A percentile compares a stretch with the other conserved stretches of the same genome.
Conservation (phyloP, 2,113 vertebrate genomes). For the Xiphophorus couchianus region DNA sequence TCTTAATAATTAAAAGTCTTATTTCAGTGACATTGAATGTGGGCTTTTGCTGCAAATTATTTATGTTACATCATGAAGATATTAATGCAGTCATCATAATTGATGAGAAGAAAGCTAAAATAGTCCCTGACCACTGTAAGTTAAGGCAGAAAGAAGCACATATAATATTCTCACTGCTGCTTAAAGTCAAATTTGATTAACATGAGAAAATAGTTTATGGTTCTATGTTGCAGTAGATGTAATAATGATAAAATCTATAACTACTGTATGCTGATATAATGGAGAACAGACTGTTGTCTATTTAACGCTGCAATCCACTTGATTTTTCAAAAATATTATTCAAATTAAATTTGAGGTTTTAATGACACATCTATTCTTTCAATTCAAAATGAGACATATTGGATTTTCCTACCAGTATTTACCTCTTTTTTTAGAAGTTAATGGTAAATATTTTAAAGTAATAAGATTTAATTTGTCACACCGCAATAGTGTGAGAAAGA, state of each 20-base stretch:
- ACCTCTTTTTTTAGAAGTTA: no score
- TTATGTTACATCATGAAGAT: background rate
- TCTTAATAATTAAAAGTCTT: background rate
- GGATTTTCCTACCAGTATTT: no score
- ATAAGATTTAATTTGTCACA: no score
- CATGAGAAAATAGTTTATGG: background rate
- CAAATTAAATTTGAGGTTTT: no score
- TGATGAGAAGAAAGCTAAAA: background rate
- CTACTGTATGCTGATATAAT: background rate
- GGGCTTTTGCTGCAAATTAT: background rate
- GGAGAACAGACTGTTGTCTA: background rate
- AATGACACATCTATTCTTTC: no score
- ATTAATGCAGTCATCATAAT: background rate
- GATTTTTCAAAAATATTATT: background rate
- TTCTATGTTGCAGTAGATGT: background rate
- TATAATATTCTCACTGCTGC: background rate
- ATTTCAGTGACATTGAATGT: background rate
- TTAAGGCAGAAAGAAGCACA: background rate
- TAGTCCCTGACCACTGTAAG: background rate
- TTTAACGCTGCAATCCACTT: background rate
- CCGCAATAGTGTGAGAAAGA: no score
- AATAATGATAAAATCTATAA: background rate
- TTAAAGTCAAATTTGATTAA: background rate
- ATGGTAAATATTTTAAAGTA: no score
- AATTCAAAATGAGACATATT: no score